Evolutionary conservation across 37 sponge, comb jelly and placozoan species (phyloP), one percentile per base, ranked within the genome.

Genomic region (Aplysina aerophoba): DNA sequence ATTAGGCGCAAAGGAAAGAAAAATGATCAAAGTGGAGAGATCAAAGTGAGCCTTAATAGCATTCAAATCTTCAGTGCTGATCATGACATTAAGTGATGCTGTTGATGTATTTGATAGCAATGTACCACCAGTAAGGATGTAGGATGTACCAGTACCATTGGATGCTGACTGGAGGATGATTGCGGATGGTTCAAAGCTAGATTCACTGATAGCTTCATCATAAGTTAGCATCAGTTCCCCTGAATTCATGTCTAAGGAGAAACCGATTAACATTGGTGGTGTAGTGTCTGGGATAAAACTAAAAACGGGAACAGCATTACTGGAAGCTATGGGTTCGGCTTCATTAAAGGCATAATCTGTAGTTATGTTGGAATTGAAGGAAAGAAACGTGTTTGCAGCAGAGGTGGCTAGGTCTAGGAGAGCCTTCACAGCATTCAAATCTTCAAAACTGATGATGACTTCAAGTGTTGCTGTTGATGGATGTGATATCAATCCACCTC

Each of bases 161-260:
- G 31, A 35, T 14, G 72, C 54, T 41, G 79, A 75, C 66, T 88
- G 88, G 39, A 94, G 16, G 19, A 73, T 55, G 24, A 94, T 78
- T 27, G 80, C 86, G 44, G 59, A n/a, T 37, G 91, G 73, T 13
- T 78, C 66, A 58, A 94, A 60, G 11, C 87, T 81, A 40, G 87
- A 64, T 11, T 86, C 85, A 72, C 91, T 91, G 4, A 94, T 89
- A 37, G 94, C 91, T 66, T 94, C 94, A 79, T 44, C 50, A 44
- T 93, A 95, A 21, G 91, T 90, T 36, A 95, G 87, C 1, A 30
- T 60, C 8, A 95, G 54, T 44, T 64, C 36, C 36, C 44, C 63
- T 13, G 79, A n/a, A 79, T 91, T 64, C 35, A 91, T 81, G 57
- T 95, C 81, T 13, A 95, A 86, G 14, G 83, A 53, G 80, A 88